phyloP scores from a whole-genome alignment of 2,888 invertebrate species.

The Actias luna region DNA sequence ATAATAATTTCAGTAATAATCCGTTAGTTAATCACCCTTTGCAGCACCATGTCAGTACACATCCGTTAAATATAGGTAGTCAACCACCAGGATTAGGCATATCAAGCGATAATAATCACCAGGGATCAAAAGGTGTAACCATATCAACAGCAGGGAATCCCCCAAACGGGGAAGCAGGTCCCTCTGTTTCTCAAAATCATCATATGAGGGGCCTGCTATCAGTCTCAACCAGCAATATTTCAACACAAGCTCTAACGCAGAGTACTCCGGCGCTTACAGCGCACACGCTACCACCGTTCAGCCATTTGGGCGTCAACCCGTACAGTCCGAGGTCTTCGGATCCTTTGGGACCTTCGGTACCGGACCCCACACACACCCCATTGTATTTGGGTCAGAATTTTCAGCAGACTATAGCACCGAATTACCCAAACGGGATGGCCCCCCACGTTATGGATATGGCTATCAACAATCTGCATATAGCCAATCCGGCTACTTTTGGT shows the following conservation, averaged over 20 bases:
- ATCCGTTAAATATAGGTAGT: slow-evolving; percentile 82
- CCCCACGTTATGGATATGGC: slow-evolving; percentile 91
- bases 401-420: slow-evolving; percentile 83
- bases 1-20: slow-evolving; percentile 81
- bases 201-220: slow-evolving; percentile 95
- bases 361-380: slow-evolving; percentile 83
- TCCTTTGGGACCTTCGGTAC: slow-evolving; percentile 81
- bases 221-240: slow-evolving; percentile 87
- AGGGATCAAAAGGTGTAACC: slow-evolving; percentile 62
- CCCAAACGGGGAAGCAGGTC: slow-evolving; percentile 98
- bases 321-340: slow-evolving; percentile 82
- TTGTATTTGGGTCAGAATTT: slow-evolving; percentile 83
- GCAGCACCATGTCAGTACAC: slow-evolving; percentile 79
- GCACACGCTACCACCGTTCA: slow-evolving; percentile 82
- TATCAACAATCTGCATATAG: slow-evolving; percentile 85
- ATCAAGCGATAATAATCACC: slow-evolving; percentile 68
- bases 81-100: slow-evolving; percentile 77
- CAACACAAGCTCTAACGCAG: slow-evolving; percentile 80
- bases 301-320: slow-evolving; percentile 82
- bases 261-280: slow-evolving; percentile 79
- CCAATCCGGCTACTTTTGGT: slow-evolving; percentile 93
- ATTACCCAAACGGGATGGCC: slow-evolving; percentile 93
- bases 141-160: slow-evolving; percentile 86
- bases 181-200: slow-evolving; percentile 93
- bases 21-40: slow-evolving; percentile 79